phyloP scores from a whole-genome alignment of 2,888 invertebrate species.

The Hedya salicella region DNA sequence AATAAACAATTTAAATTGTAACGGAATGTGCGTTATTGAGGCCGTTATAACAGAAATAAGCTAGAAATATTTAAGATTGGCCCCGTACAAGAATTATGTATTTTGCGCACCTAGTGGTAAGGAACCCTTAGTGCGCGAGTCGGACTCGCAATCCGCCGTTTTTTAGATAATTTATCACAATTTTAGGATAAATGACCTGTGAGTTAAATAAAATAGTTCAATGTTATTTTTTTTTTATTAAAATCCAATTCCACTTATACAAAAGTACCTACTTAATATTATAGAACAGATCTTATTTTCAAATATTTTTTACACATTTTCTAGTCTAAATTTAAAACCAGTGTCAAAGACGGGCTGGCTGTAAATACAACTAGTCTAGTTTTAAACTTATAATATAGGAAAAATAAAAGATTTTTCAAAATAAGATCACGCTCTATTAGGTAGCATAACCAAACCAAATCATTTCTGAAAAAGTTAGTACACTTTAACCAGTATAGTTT shows the following conservation, averaged over 20 bases:
- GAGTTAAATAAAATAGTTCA: not conserved
- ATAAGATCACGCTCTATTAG: slow-evolving; percentile 21
- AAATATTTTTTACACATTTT: slow-evolving; percentile 19
- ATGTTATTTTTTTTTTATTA: slow-evolving; percentile 34
- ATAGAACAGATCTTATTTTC: slow-evolving; percentile 27
- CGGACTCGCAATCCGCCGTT: too few relatives aligned
- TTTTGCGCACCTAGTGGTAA: too few relatives aligned
- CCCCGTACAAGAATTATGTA: too few relatives aligned
- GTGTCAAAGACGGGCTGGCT: slow-evolving; percentile 8
- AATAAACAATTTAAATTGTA: too few relatives aligned
- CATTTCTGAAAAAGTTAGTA: not conserved
- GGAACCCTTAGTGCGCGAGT: too few relatives aligned
- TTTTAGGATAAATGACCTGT: too few relatives aligned
- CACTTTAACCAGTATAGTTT: not conserved
- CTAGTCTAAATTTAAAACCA: slow-evolving; percentile 23
- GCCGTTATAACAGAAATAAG: too few relatives aligned
- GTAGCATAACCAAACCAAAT: not conserved
- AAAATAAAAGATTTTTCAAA: slow-evolving; percentile 7
- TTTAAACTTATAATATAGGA: not conserved
- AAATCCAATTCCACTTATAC: slow-evolving; percentile 35
- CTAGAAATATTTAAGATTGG: too few relatives aligned
- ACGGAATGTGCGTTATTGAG: too few relatives aligned
- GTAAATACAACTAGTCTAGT: slow-evolving; percentile 2
- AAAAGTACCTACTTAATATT: slow-evolving; percentile 34
- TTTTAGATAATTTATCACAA: too few relatives aligned